Percentiles rank a stretch among this genome's conserved stretches.
phyloP scores from a whole-genome alignment of 2,113 vertebrate genomes.

The Oxyura jamaicensis region DNA sequence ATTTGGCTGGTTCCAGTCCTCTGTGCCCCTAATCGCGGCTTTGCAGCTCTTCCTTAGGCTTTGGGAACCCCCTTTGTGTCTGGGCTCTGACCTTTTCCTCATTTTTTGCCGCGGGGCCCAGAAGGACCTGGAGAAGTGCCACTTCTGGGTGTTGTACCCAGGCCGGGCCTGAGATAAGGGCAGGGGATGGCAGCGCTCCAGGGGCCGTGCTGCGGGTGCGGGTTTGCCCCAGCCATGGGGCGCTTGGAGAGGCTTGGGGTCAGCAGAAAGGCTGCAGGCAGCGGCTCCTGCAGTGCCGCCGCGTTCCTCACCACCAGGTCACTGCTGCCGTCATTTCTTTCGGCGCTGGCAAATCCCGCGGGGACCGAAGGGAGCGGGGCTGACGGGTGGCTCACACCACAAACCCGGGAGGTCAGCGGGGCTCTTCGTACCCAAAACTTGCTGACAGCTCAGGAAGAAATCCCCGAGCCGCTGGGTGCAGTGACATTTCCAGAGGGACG shows the following conservation, averaged over 20 bases:
- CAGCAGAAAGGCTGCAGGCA: neutral
- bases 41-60: neutral
- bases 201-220: neutral
- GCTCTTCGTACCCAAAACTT: neutral
- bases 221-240: neutral
- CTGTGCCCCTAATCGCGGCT: neutral
- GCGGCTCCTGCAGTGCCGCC: neutral
- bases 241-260: neutral
- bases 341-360: no score
- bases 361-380: neutral
- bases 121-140: slow-evolving; percentile 5
- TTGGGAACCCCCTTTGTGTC: neutral
- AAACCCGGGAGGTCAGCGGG: neutral
- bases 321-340: neutral
- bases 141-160: neutral
- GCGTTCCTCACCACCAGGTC: no score
- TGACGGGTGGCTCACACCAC: neutral
- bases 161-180: neutral
- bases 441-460: neutral
- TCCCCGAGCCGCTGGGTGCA: neutral
- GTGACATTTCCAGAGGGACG: neutral
- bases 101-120: neutral
- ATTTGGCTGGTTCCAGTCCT: neutral
- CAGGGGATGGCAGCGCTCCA: neutral
- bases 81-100: neutral